A percentile compares a stretch with the other conserved stretches of the same genome.
phyloP scores from a whole-genome alignment of 2,797 vertebrate genomes.

The Eulemur rubriventer region DNA sequence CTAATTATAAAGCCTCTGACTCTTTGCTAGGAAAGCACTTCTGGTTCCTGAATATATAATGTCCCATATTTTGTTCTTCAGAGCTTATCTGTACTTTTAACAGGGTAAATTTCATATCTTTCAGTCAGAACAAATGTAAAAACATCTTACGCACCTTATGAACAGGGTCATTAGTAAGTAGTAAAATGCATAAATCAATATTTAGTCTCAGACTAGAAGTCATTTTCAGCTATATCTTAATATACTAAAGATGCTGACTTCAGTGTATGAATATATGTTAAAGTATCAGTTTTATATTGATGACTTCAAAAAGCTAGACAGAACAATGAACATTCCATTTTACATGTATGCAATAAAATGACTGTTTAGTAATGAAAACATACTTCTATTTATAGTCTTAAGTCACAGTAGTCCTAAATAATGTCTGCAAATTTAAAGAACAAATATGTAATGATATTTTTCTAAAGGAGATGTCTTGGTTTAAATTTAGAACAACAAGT shows the following conservation, averaged over 20 bases:
- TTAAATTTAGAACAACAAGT: background rate
- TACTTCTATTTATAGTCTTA: background rate
- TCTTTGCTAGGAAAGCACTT: background rate
- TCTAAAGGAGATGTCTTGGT: background rate
- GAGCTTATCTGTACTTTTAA: conserved; percentile 55
- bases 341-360: conserved; percentile 19
- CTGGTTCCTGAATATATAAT: conserved; percentile 1
- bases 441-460: background rate
- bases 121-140: conserved; percentile 69
- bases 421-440: background rate
- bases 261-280: conserved; percentile 33
- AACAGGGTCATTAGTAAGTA: conserved; percentile 62
- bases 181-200: conserved; percentile 71
- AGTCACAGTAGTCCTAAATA: background rate
- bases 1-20: background rate
- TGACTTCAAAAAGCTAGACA: conserved; percentile 25
- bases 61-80: conserved; percentile 7
- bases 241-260: conserved; percentile 58
- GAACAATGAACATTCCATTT: background rate
- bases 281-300: background rate
- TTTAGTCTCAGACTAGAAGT: conserved; percentile 66
- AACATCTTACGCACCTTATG: conserved; percentile 68
- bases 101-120: conserved; percentile 63
- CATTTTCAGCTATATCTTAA: conserved; percentile 55
- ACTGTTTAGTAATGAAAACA: background rate